Evolutionary conservation across 2,113 vertebrate species (phyloP).

Genomic region (Hystrix brachyura): DNA sequence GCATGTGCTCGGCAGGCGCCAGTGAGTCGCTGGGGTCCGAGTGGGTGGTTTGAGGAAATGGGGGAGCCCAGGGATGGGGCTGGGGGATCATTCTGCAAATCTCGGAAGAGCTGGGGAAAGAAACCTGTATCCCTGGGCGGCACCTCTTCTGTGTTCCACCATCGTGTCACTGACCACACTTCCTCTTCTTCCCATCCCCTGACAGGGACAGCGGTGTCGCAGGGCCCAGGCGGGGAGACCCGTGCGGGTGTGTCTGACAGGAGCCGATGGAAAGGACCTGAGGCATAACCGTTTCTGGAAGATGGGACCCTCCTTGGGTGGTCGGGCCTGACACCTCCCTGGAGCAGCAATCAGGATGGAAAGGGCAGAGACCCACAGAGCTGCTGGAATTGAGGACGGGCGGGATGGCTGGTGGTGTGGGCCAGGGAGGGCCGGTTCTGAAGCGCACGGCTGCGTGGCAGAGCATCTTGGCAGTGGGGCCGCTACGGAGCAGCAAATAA

Average conservation of each 20-base stretch:
- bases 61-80: neutral
- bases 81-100: rapidly evolving
- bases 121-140: rapidly evolving
- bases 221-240: neutral
- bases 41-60: neutral
- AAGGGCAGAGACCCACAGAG: neutral
- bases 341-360: neutral
- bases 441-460: neutral
- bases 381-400: neutral
- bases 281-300: neutral
- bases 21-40: neutral
- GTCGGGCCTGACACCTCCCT: neutral
- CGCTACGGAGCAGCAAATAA: slow-evolving; percentile 51
- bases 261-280: neutral
- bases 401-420: neutral
- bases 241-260: neutral
- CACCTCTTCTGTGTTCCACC: rapidly evolving
- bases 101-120: neutral
- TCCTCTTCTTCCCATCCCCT: slow-evolving; percentile 42
- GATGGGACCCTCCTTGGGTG: neutral
- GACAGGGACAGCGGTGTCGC: slow-evolving; percentile 47
- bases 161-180: neutral
- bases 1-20: too few species aligned
- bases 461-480: neutral
- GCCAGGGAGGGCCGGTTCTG: neutral